phyloP scores from a whole-genome alignment of 1,140 invertebrate species.

The Paraescarpia echinospica region DNA sequence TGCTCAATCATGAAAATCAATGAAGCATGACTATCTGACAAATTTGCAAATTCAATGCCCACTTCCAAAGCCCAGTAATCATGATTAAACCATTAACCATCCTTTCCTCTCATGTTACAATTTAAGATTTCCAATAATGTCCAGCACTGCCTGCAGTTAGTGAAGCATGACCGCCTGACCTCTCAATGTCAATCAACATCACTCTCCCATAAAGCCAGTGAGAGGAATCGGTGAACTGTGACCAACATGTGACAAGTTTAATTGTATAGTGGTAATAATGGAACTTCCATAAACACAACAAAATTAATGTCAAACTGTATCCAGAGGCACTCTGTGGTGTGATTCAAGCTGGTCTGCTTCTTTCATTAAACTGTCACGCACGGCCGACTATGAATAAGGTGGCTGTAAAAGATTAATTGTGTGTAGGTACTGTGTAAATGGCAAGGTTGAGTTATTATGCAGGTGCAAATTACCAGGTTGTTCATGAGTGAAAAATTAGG shows the following conservation, averaged over 20 bases:
- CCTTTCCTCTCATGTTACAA: background rate
- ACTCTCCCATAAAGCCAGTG: background rate
- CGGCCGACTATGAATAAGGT: background rate
- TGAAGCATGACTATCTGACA: background rate
- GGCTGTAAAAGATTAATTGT: background rate
- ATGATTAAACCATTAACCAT: background rate
- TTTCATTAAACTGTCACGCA: background rate
- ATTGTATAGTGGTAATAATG: background rate
- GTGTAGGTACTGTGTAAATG: background rate
- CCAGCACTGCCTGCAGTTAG: background rate
- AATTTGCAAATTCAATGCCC: background rate
- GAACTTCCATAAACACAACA: background rate
- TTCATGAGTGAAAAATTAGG: background rate
- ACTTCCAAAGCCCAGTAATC: background rate
- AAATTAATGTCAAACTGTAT: background rate
- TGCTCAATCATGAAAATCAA: background rate
- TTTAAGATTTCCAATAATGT: background rate
- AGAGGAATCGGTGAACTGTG: background rate
- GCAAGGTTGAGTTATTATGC: background rate
- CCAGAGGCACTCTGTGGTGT: background rate
- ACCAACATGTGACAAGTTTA: background rate
- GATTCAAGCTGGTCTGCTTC: background rate
- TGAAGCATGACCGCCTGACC: background rate
- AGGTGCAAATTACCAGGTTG: background rate
- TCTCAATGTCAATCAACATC: background rate